These are phyloP conservation scores for Triplophysa bombifrons DNA, from an alignment of 2,797 vertebrate genomes.

Conservation along the genomic window DNA sequence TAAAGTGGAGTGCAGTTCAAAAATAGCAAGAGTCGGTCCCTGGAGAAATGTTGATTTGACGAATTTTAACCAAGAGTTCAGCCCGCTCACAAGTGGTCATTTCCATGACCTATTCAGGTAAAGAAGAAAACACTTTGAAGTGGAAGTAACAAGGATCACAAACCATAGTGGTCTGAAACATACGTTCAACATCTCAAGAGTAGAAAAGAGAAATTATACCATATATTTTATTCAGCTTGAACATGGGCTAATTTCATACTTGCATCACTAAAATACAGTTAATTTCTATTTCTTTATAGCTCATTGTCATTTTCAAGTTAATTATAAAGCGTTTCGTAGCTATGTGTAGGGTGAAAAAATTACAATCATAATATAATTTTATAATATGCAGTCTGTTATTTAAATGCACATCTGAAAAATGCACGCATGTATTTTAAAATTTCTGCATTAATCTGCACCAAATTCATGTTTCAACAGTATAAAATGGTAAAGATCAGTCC, in stretches of 20 bases:
- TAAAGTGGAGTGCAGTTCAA: slow-evolving; percentile 9
- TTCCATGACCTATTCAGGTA: not conserved
- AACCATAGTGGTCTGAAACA: slow-evolving; percentile 5
- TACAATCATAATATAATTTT: not conserved
- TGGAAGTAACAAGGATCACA: not conserved
- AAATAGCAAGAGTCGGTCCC: slow-evolving; percentile 13
- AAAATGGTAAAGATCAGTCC: not conserved
- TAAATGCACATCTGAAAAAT: slow-evolving; percentile 4
- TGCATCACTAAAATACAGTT: not conserved
- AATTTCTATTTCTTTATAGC: not conserved
- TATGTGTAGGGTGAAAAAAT: not conserved
- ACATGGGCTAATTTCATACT: not conserved
- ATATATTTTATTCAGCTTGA: not conserved
- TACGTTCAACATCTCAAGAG: not conserved
- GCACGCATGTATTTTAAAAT: not conserved
- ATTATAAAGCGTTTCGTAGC: not conserved
- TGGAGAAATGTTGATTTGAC: slow-evolving; percentile 13
- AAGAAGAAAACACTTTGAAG: slow-evolving; percentile 12
- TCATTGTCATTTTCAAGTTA: not conserved
- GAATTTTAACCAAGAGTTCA: not conserved
- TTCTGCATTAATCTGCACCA: not conserved
- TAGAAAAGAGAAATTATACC: not conserved
- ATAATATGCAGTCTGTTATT: not conserved
- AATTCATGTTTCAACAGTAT: slow-evolving; percentile 11
- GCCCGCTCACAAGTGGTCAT: not conserved